These are phyloP conservation scores for Falco biarmicus DNA, from an alignment of 2,797 vertebrate species.

Conservation along the genomic window DNA sequence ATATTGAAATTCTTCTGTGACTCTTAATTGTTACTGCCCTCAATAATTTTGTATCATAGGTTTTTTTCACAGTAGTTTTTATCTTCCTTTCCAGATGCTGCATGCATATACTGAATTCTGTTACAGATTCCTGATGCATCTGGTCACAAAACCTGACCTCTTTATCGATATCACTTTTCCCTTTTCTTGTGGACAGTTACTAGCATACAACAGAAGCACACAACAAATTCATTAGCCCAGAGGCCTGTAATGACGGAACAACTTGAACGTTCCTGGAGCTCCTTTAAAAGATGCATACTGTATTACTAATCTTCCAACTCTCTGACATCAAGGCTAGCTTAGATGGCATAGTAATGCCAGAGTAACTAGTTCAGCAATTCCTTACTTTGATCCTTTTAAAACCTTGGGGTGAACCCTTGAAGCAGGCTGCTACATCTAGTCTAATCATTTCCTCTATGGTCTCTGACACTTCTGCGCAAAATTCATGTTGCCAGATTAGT, in stretches of 20 bases:
- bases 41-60: neutral
- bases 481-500: neutral
- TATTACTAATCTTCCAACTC: neutral
- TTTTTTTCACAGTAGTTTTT: neutral
- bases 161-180: neutral
- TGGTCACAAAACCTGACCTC: neutral
- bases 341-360: neutral
- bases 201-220: neutral
- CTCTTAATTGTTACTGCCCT: neutral
- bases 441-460: neutral
- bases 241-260: neutral
- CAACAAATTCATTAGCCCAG: neutral
- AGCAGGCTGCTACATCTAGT: neutral
- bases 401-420: neutral
- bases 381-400: neutral
- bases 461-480: neutral
- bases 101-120: neutral
- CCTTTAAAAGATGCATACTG: neutral
- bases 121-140: neutral
- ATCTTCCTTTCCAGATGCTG: fast-evolving
- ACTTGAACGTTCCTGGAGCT: neutral
- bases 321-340: neutral
- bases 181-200: neutral
- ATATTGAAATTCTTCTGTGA: neutral
- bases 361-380: neutral